These are phyloP conservation scores for Numenius phaeopus DNA, from an alignment of 2,797 vertebrate genomes.

Conservation along the genomic window DNA sequence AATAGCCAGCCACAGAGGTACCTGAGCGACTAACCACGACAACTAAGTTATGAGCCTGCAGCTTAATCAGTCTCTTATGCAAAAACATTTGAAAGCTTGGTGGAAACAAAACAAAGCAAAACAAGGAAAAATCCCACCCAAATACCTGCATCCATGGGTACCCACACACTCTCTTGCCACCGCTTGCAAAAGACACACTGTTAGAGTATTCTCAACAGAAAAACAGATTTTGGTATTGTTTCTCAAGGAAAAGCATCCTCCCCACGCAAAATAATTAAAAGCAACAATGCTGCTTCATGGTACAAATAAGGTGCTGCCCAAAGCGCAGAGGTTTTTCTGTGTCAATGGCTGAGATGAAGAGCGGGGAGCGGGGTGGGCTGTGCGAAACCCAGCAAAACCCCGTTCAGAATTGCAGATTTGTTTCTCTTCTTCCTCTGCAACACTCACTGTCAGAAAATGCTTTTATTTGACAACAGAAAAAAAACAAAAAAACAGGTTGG, in stretches of 20 bases:
- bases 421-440: neutral
- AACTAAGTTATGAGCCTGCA: neutral
- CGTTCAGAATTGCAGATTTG: fast-evolving
- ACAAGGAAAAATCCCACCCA: no score
- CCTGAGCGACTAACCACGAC: neutral
- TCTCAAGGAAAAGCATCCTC: neutral
- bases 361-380: neutral
- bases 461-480: neutral
- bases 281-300: neutral
- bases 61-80: neutral
- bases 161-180: fast-evolving
- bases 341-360: neutral
- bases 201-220: neutral
- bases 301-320: neutral
- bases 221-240: fast-evolving
- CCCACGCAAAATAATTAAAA: fast-evolving
- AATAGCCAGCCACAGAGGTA: conserved; percentile 16
- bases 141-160: fast-evolving
- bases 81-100: neutral
- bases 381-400: neutral
- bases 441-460: neutral
- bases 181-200: fast-evolving
- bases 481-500: neutral
- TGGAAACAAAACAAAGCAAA: neutral
- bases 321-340: no score